phyloP scores from a whole-genome alignment of 2,797 vertebrate genomes.

The Ceryle rudis region DNA sequence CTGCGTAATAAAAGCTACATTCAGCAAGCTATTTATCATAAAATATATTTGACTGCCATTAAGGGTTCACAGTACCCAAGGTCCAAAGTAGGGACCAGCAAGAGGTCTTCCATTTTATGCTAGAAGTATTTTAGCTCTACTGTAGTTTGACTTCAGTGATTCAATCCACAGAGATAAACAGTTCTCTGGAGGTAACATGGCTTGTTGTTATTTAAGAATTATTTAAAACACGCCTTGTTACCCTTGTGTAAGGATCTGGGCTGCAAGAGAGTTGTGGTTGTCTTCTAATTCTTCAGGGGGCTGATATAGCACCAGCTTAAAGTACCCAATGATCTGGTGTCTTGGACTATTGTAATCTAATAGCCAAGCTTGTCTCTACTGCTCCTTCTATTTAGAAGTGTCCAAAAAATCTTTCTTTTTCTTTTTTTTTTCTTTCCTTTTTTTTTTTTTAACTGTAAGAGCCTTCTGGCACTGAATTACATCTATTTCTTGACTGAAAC shows the following conservation, averaged over 20 bases:
- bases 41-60: background rate
- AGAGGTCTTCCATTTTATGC: background rate
- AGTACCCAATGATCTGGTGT: background rate
- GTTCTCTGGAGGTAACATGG: slow-evolving; percentile 5
- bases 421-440: background rate
- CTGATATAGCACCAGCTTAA: background rate
- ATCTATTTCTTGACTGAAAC: slow-evolving; percentile 63
- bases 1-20: background rate
- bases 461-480: slow-evolving; percentile 66
- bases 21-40: background rate
- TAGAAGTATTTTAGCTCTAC: background rate
- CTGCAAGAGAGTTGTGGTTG: background rate
- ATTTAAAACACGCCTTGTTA: background rate
- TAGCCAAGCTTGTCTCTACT: background rate
- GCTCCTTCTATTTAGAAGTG: slow-evolving; percentile 37
- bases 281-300: background rate
- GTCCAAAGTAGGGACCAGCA: background rate
- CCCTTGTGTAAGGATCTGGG: background rate
- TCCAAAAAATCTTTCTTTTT: background rate
- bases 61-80: background rate
- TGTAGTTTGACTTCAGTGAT: background rate
- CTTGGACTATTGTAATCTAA: background rate
- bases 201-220: slow-evolving; percentile 20
- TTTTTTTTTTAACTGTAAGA: background rate
- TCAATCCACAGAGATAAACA: slow-evolving; percentile 43